A percentile compares a stretch with the other conserved stretches of the same genome.
Evolutionary conservation across 2,888 invertebrate genomes (phyloP).

Genomic region (Temnothorax unifasciatus): DNA sequence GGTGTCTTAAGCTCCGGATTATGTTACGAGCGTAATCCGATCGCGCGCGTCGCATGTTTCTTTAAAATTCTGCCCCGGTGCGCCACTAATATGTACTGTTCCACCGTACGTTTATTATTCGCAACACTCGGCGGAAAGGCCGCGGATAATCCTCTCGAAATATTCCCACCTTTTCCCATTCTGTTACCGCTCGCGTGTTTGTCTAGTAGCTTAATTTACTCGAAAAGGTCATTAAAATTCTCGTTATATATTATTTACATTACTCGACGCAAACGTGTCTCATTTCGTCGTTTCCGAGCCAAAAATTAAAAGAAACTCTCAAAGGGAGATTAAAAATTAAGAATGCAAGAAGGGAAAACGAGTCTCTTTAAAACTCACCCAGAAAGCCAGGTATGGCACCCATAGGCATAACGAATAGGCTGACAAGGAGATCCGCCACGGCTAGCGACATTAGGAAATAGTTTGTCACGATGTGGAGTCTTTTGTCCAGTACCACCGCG

Average conservation of each 20-base stretch:
- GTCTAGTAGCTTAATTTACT: neutral
- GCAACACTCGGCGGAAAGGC: neutral
- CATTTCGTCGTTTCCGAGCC: neutral
- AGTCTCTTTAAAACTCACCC: slow-evolving; percentile 89
- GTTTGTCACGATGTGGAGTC: slow-evolving; percentile 97
- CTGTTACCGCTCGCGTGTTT: neutral
- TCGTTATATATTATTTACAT: neutral
- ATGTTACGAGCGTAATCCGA: slow-evolving; percentile 67
- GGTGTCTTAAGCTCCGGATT: slow-evolving; percentile 51
- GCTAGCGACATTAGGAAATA: slow-evolving; percentile 97
- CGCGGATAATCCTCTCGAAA: neutral
- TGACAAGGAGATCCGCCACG: slow-evolving; percentile 97
- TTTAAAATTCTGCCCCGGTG: slow-evolving; percentile 40
- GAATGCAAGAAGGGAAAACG: neutral
- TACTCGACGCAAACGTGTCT: neutral
- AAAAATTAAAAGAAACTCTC: too few relatives aligned
- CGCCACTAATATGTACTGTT: slow-evolving; percentile 1
- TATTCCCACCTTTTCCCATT: neutral
- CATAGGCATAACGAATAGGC: slow-evolving; percentile 97
- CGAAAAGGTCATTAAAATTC: neutral
- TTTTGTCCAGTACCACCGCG: slow-evolving; percentile 95
- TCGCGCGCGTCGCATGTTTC: slow-evolving; percentile 40
- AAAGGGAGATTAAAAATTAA: too few relatives aligned
- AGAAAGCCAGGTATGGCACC: slow-evolving; percentile 97
- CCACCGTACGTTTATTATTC: neutral